These are phyloP conservation scores for Fragum sueziense DNA, from an alignment of 2,888 invertebrate genomes.

Conservation along the genomic window DNA sequence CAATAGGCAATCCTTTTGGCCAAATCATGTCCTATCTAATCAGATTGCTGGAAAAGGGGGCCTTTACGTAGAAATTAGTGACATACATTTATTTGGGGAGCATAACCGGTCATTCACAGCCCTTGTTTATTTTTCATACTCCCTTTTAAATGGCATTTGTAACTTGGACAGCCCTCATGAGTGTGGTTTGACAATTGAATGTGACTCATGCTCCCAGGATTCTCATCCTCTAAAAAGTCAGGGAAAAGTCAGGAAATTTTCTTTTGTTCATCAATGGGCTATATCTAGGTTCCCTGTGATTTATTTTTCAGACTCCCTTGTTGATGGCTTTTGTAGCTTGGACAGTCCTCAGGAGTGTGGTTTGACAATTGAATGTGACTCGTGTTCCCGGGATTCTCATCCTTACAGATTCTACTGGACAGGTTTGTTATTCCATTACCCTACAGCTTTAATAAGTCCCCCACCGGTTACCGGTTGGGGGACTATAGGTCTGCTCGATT, in stretches of 20 bases:
- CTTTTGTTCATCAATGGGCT: background rate
- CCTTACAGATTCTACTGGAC: conserved; percentile 2
- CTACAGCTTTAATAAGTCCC: no score
- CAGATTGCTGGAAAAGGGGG: no score
- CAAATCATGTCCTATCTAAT: no score
- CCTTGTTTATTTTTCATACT: background rate
- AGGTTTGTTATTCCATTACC: no score
- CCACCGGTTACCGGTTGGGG: no score
- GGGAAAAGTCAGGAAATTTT: background rate
- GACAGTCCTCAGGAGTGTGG: background rate
- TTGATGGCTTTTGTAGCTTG: background rate
- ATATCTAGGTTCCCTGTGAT: background rate
- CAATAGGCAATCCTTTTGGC: no score
- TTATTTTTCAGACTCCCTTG: background rate
- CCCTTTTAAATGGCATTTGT: background rate
- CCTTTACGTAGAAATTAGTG: no score
- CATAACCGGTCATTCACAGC: no score
- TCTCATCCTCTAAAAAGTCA: background rate
- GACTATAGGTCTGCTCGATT: no score
- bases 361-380: background rate
- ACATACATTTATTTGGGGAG: no score
- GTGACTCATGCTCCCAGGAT: background rate
- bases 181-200: background rate
- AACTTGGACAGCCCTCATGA: background rate
- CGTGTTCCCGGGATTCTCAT: background rate